These are phyloP conservation scores for Lasioglossum vierecki DNA, from an alignment of 2,888 invertebrate species.

Conservation along the genomic window DNA sequence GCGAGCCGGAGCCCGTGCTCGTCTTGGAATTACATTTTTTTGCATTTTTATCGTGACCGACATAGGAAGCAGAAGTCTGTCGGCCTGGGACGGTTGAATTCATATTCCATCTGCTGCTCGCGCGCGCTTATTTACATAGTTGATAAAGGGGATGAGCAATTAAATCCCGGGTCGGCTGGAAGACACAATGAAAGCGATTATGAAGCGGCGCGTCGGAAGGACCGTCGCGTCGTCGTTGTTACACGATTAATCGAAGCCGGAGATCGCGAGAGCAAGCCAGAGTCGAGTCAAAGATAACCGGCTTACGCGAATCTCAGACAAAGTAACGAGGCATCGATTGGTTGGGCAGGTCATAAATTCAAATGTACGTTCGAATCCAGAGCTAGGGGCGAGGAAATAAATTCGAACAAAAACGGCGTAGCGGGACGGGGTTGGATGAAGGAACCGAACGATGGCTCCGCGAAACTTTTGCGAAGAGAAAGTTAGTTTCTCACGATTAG, in stretches of 20 bases:
- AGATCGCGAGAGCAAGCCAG: not conserved
- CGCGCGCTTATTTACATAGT: slow-evolving; percentile 12
- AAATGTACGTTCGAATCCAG: slow-evolving; percentile 57
- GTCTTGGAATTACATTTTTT: slow-evolving; percentile 46
- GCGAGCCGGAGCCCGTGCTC: not conserved
- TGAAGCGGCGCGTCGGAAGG: not conserved
- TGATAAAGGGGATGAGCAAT: slow-evolving; percentile 28
- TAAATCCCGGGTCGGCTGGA: slow-evolving; percentile 7
- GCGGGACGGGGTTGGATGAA: not conserved
- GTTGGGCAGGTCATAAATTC: slow-evolving; percentile 55
- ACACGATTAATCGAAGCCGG: not conserved
- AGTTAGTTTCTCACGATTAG: slow-evolving; percentile 76
- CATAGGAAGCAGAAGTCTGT: slow-evolving; percentile 9
- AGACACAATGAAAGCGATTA: not conserved
- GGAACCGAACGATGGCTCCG: slow-evolving; percentile 42
- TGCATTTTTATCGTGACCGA: slow-evolving; percentile 27
- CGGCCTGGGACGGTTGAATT: slow-evolving; percentile 17
- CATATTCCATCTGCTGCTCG: slow-evolving; percentile 19
- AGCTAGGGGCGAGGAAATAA: slow-evolving; percentile 48
- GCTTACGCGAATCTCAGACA: slow-evolving; percentile 1
- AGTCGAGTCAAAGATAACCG: not conserved
- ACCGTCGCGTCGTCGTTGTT: not conserved
- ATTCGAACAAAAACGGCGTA: slow-evolving; percentile 50
- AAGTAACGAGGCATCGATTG: slow-evolving; percentile 51
- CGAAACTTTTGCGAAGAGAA: slow-evolving; percentile 65